Base-by-base conservation (phyloP, 1,140 invertebrate genomes). In the Hormaphis cornu region DNA sequence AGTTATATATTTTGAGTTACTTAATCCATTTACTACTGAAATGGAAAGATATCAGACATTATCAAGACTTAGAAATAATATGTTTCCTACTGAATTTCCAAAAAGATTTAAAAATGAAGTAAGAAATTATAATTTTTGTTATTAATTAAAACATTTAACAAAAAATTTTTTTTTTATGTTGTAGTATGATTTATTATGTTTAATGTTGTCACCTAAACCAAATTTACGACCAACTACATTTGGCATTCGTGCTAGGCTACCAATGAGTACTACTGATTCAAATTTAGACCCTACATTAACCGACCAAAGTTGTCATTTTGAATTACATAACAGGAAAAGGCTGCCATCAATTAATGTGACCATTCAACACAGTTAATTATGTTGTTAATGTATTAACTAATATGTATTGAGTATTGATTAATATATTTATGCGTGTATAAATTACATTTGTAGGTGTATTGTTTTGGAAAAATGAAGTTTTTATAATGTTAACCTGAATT, bases 1-100 rank as follows among this genome's bases (percentile, higher is more conserved):
- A 1, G 81, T 98, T 52, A 95, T 98, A 70, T 83, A 97, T 50
- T 93, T 95, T 77, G 96, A 98, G 79, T 79, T 98, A 46, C 80
- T 96, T 20, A 86, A 87, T 69, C 89, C 93, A 30, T 97, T 98
- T 78, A 78, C 78, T 5, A 98, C 96, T 0, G 87, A 92, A 78
- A 91, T 94, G 85, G 95, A 98, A 80, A 82, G 93, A 58, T 81
- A 89, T 35, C 76, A 79, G 28, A 83, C 83, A 18, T 76, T 92
- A 9, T 80, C 82, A 42, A 78, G 82, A 61, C 77, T 92, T 7
- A 81, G 87, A 40, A 81, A 84, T 40, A 82, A 84, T 5, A 77
- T 80, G n/a, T 93, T 89, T 78, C 91, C 91, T 0, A 71, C 80
- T 16, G 76, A 84, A 33, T 95, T 96, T 77, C 74, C 76, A 1